These are phyloP conservation scores for Helogale parvula DNA, from an alignment of 2,113 vertebrate species.

Conservation along the genomic window DNA sequence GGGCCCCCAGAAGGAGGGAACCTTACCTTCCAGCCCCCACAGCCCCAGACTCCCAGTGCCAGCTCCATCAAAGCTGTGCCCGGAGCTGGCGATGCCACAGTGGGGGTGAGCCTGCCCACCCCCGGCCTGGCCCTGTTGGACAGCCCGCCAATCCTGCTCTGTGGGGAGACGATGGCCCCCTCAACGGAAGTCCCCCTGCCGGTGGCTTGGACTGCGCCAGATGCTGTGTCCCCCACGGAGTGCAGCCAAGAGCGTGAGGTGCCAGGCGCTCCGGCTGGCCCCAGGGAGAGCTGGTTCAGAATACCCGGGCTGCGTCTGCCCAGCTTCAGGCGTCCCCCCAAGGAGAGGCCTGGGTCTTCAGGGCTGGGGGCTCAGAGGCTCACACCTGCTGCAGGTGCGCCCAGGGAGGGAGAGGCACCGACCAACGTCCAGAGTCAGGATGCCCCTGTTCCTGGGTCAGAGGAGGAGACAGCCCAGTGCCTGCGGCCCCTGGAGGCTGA, in stretches of 20 bases:
- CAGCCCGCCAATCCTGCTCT: fast-evolving
- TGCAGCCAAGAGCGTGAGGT: background rate
- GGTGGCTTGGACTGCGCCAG: background rate
- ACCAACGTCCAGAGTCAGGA: background rate
- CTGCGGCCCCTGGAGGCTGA: background rate
- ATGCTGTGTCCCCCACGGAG: background rate
- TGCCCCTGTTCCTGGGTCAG: background rate
- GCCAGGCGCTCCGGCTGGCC: fast-evolving
- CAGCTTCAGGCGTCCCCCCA: conserved; percentile 63
- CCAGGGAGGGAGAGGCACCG: conserved; percentile 25
- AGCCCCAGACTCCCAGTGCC: fast-evolving
- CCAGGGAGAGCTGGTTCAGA: conserved; percentile 77
- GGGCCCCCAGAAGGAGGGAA: fast-evolving
- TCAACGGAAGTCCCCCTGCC: background rate
- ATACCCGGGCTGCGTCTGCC: conserved; percentile 82
- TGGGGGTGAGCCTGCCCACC: background rate
- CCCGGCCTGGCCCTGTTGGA: fast-evolving
- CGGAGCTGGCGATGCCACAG: background rate
- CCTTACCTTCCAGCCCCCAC: fast-evolving
- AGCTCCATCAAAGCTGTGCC: background rate
- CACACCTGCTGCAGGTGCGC: background rate
- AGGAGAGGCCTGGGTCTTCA: background rate
- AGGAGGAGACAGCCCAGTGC: background rate
- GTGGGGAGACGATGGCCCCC: fast-evolving
- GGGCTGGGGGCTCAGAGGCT: background rate